A percentile compares a stretch with the other conserved stretches of the same genome.
Conservation (phyloP, 2,888 invertebrate species). For the Caprella mutica region DNA sequence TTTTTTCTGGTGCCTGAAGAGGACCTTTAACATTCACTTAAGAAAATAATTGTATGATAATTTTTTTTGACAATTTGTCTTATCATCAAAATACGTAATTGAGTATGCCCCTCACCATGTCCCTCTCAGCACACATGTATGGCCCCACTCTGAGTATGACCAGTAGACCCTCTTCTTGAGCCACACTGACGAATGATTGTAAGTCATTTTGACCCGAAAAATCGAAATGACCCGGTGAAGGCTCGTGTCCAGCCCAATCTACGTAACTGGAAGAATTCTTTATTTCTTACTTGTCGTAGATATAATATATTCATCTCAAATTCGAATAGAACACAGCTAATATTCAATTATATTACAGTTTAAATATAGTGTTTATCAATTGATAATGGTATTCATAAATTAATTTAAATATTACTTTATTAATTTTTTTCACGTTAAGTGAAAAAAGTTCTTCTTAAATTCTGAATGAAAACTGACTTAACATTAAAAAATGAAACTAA, state of each 20-base stretch:
- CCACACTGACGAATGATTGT: constrained; percentile 41
- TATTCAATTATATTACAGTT: too few relatives aligned
- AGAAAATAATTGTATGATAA: too few relatives aligned
- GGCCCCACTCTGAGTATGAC: constrained; percentile 48
- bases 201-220: constrained; percentile 42
- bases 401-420: neutral
- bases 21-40: too few relatives aligned
- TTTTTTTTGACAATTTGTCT: too few relatives aligned
- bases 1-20: too few relatives aligned
- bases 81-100: too few relatives aligned
- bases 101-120: constrained; percentile 41
- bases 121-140: constrained; percentile 50
- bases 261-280: constrained; percentile 36
- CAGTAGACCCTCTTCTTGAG: constrained; percentile 44
- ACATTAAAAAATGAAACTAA: neutral
- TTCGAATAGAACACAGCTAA: too few relatives aligned
- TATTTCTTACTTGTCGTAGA: too few relatives aligned
- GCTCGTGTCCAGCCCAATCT: constrained; percentile 43
- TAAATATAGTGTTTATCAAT: too few relatives aligned
- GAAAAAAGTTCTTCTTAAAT: neutral
- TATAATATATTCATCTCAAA: too few relatives aligned
- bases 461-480: constrained; percentile 7
- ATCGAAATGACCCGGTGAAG: constrained; percentile 39
- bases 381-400: neutral
- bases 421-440: neutral